Evolutionary conservation across 2,113 vertebrate genomes (phyloP), one percentile per base, ranked within the genome.

Genomic region (Trinectes maculatus): DNA sequence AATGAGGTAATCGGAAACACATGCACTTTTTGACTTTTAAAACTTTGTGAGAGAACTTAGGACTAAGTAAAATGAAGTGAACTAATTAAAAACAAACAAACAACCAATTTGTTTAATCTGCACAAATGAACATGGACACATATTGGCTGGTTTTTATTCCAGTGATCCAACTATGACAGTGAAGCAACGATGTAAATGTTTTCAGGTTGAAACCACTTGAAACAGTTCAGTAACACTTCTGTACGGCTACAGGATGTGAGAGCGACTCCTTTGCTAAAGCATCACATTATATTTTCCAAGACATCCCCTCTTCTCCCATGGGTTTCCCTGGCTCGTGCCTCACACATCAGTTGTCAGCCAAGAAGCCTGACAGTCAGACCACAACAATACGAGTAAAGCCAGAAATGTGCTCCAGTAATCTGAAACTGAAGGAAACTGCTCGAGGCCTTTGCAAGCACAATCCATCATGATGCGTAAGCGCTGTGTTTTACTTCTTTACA

Each of bases 391-490:
- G 46, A 42, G 71, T 7, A 52, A 67, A 53, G 63, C 77, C 18
- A 6, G 58, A 40, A 36, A 67, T 33, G 4, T 5, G 68, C 63
- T 5, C 51, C 48, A 10, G 53, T 57, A 22, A 82, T 75, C 37
- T 47, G 51, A 7, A 11, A 62, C n/a, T 51, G 36, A 60, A 55
- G 21, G 54, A 71, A 79, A 66, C 22, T 8, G 39, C 63, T 67
- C 1, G 13, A 47, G 51, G 70, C 52, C 46, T 40, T 64, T 70
- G 77, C 43, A 66, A 47, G 22, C 29, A 61, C 3, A 2, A 68
- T 71, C 67, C 65, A 54, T 48, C 48, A 42, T 18, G 71, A 85
- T 37, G 60, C 79, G 80, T 67, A 80, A 64, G 83, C 74, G 89
- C 84, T 34, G 71, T 80, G 70, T 44, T 56, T 62, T 74, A 63